Evolutionary conservation across 2,888 invertebrate species (phyloP).

Genomic region (Sthenelais limicola): DNA sequence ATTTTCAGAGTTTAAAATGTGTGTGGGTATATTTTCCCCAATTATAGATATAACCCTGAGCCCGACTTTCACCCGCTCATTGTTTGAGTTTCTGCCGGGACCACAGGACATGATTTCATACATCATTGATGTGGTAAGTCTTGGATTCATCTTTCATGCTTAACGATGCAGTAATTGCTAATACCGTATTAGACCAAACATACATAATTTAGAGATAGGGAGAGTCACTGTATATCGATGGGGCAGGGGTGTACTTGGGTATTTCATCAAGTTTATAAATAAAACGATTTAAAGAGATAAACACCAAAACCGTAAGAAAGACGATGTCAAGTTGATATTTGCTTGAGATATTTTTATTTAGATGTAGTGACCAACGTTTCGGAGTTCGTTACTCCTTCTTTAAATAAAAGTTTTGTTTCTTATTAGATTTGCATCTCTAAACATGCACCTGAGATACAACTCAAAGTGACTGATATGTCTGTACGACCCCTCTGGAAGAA

Average conservation of each 20-base stretch:
- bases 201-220: neutral
- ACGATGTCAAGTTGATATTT: too few relatives aligned
- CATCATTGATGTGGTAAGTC: constrained; percentile 64
- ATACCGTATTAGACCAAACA: neutral
- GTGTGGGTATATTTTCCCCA: too few relatives aligned
- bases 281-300: too few relatives aligned
- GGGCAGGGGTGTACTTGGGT: too few relatives aligned
- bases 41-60: constrained; percentile 59
- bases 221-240: too few relatives aligned
- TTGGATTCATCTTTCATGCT: neutral
- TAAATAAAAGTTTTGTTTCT: neutral
- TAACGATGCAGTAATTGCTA: neutral
- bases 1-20: too few relatives aligned
- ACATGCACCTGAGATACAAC: constrained; percentile 68
- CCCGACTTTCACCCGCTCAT: constrained; percentile 54
- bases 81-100: constrained; percentile 63
- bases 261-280: neutral
- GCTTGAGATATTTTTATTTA: too few relatives aligned
- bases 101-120: constrained; percentile 64
- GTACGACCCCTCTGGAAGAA: constrained; percentile 66
- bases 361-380: too few relatives aligned
- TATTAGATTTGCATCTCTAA: constrained; percentile 67
- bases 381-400: too few relatives aligned
- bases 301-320: too few relatives aligned
- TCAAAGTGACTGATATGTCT: constrained; percentile 67